Percentiles rank a stretch among this genome's conserved stretches.
Evolutionary conservation across 2,888 invertebrate genomes (phyloP).

Genomic region (Netelia virgata): DNA sequence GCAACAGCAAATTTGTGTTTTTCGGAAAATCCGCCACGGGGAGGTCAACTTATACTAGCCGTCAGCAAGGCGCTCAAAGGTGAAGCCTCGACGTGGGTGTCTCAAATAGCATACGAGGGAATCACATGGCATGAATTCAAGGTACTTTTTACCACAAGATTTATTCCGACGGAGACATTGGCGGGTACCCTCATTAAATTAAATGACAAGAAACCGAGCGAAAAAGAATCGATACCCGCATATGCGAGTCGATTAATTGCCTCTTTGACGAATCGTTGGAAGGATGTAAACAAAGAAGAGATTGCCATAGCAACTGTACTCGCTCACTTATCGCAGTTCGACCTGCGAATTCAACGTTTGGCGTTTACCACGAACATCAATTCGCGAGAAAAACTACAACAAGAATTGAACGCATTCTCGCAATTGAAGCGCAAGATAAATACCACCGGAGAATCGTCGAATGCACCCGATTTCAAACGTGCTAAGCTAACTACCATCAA

Average conservation of each 20-base stretch:
- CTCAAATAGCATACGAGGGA: slow-evolving; percentile 51
- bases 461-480: too few relatives aligned
- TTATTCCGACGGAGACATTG: slow-evolving; percentile 35
- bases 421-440: too few relatives aligned
- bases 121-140: slow-evolving; percentile 62
- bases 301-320: slow-evolving; percentile 55
- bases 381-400: slow-evolving; percentile 46
- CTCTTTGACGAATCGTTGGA: slow-evolving; percentile 10
- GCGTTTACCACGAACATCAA: slow-evolving; percentile 61
- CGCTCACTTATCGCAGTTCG: slow-evolving; percentile 57
- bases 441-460: too few relatives aligned
- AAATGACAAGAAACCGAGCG: slow-evolving; percentile 44
- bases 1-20: slow-evolving; percentile 52
- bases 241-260: slow-evolving; percentile 49
- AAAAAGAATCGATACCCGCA: slow-evolving; percentile 54
- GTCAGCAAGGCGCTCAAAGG: slow-evolving; percentile 53
- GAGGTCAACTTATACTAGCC: slow-evolving; percentile 51
- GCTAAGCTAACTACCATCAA: not conserved
- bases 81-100: slow-evolving; percentile 50
- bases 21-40: slow-evolving; percentile 38
- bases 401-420: slow-evolving; percentile 32
- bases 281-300: slow-evolving; percentile 45
- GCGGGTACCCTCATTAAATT: slow-evolving; percentile 52
- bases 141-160: slow-evolving; percentile 57
- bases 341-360: slow-evolving; percentile 55